These are phyloP conservation scores for Sphenopsis melanotis DNA, from an alignment of 2,797 vertebrate genomes.

Conservation along the genomic window DNA sequence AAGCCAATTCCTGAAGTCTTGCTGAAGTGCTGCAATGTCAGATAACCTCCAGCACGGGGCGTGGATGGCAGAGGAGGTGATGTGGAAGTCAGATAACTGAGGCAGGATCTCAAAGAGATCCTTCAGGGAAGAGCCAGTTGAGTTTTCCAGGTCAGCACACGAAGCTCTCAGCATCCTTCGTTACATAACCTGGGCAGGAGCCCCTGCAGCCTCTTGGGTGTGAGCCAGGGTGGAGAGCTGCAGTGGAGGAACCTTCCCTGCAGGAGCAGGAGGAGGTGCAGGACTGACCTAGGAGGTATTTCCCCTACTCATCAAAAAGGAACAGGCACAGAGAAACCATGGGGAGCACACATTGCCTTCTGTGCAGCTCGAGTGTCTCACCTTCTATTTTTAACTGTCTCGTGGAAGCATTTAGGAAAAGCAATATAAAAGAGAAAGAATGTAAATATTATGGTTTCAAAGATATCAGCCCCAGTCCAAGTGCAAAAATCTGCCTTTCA, in stretches of 20 bases:
- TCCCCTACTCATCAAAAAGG: background rate
- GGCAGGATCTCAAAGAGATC: background rate
- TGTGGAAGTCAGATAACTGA: background rate
- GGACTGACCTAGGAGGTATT: background rate
- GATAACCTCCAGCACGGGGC: background rate
- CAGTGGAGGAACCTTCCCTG: background rate
- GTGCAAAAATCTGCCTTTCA: background rate
- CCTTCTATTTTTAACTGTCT: slow-evolving; percentile 39
- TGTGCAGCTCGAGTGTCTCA: background rate
- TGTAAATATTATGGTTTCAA: slow-evolving; percentile 54
- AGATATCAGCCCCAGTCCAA: background rate
- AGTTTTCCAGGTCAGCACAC: background rate
- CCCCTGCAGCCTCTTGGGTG: background rate
- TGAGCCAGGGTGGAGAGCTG: background rate
- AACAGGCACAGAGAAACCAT: background rate
- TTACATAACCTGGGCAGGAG: background rate
- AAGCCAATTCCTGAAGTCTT: background rate
- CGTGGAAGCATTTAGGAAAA: slow-evolving; percentile 16
- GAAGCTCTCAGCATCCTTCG: background rate
- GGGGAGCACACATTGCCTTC: background rate
- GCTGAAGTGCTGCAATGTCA: background rate
- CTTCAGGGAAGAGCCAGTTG: background rate
- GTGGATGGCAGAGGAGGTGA: background rate
- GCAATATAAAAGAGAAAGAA: slow-evolving; percentile 31
- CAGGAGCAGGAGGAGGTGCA: background rate